These are phyloP conservation scores for Gallinago jamesoni DNA, from an alignment of 2,113 vertebrate species.

Conservation along the genomic window DNA sequence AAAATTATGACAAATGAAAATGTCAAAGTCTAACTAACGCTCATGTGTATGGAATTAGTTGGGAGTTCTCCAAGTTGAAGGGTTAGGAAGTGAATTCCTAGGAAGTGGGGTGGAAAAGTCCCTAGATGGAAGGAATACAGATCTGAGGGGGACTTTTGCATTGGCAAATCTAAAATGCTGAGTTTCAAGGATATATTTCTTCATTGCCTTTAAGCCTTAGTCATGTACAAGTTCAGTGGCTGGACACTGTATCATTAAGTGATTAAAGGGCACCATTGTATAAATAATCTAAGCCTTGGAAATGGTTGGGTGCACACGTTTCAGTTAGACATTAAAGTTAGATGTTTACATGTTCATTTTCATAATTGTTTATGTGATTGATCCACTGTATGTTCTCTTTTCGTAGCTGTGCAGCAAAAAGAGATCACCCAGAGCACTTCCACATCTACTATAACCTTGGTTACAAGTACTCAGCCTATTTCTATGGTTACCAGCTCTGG, in stretches of 20 bases:
- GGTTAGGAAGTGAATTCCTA: not conserved
- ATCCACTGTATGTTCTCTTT: slow-evolving; percentile 13
- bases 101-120: not conserved
- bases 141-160: not conserved
- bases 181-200: not conserved
- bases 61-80: not conserved
- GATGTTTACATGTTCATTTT: not conserved
- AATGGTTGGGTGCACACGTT: not conserved
- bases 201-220: not conserved
- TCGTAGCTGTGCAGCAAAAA: slow-evolving; percentile 89
- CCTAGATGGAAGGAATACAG: not conserved
- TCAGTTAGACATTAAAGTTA: not conserved
- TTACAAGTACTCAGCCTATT: slow-evolving; percentile 87
- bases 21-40: not conserved
- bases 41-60: not conserved
- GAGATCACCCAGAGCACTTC: slow-evolving; percentile 87
- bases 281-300: not conserved
- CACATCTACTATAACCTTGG: slow-evolving; percentile 90
- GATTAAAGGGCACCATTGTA: not conserved
- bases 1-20: not conserved
- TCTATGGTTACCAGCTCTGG: slow-evolving; percentile 83
- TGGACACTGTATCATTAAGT: not conserved
- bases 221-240: not conserved
- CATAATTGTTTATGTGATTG: not conserved
- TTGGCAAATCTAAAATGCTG: not conserved